Base-by-base conservation (phyloP, 2,113 vertebrate species). In the Hippocampus zosterae region DNA sequence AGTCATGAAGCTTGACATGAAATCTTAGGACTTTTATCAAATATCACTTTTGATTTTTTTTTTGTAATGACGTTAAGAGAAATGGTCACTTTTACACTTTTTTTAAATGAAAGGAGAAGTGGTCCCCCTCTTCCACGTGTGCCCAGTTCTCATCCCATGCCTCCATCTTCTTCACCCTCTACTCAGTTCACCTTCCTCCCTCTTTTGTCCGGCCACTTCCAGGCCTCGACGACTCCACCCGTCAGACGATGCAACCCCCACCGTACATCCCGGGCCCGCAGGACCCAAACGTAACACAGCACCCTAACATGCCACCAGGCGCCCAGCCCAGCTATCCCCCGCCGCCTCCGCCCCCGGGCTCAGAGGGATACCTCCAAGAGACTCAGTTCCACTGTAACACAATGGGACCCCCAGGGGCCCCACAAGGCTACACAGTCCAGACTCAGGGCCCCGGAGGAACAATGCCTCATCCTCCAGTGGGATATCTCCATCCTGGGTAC, bases 381-480 rank as follows among this genome's bases (percentile, higher is more conserved):
- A 92, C 92, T 25, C 93, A 92, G 83, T 94, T 93, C 82, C 91
- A 92, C 68, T 88, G 89, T 10, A 87, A 82, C 21, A 83, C 89
- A 0, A 48, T 87, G 46, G 88, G 86, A 66, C 87, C 81, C 67
- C 81, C 87, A 50, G 93, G 92, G 0, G 89, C 93, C 15, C 83
- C 87, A 0, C 95, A 95, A 2, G 93, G 95, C 67, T 97, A 95
- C 87, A 90, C 93, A 21, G 92, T 97, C 73, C 94, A 94, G 88
- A 94, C 95, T 41, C 91, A 94, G 40, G 92, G 87, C 2, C 82
- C 93, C 0, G 92, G 92, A 0, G 93, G 94, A 78, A 70, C 90
- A 80, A 68, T 92, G 72, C 71, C 87, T 8, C 92, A 91, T 89
- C 93, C 94, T 0, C 91, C 93, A 1, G 93, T 94, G 55, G 94